phyloP scores from a whole-genome alignment of 92 coral and sea anemone species.

The Palythoa grandis region DNA sequence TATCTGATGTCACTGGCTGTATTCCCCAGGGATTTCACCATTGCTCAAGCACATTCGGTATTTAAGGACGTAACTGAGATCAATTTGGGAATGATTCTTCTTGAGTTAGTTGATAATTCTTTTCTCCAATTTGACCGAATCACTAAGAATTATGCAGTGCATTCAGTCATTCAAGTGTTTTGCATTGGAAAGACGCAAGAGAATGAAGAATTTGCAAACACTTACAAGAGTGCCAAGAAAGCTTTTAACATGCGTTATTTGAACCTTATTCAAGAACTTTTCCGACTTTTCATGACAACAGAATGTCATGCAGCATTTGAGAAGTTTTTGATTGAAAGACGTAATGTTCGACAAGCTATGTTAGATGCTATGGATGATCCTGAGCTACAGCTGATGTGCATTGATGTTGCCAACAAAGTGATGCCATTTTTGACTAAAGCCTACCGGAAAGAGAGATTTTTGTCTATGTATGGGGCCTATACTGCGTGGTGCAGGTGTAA shows the following conservation, averaged over 20 bases:
- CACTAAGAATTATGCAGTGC: constrained; percentile 76
- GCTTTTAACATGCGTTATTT: constrained; percentile 84
- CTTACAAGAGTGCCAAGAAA: constrained; percentile 69
- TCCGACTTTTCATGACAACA: constrained; percentile 62
- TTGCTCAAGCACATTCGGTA: constrained; percentile 74
- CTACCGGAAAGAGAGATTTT: constrained; percentile 82
- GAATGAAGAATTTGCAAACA: constrained; percentile 46
- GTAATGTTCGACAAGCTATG: constrained; percentile 87
- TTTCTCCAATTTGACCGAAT: constrained; percentile 80
- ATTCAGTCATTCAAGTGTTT: constrained; percentile 89
- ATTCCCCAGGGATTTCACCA: constrained; percentile 85
- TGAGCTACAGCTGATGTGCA: constrained; percentile 69
- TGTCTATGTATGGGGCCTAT: constrained; percentile 68
- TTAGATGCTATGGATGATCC: constrained; percentile 69
- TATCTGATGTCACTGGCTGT: constrained; percentile 82
- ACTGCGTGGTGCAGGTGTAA: constrained; percentile 68
- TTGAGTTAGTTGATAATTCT: constrained; percentile 87
- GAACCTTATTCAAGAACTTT: constrained; percentile 69
- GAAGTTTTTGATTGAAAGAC: constrained; percentile 78
- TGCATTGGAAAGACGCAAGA: constrained; percentile 70
- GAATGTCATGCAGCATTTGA: constrained; percentile 58
- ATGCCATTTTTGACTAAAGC: constrained; percentile 82
- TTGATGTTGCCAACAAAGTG: constrained; percentile 73
- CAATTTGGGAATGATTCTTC: constrained; percentile 71
- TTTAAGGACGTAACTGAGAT: constrained; percentile 79